Conservation (phyloP, 2,888 invertebrate species). For the Drosophila eohydei region DNA sequence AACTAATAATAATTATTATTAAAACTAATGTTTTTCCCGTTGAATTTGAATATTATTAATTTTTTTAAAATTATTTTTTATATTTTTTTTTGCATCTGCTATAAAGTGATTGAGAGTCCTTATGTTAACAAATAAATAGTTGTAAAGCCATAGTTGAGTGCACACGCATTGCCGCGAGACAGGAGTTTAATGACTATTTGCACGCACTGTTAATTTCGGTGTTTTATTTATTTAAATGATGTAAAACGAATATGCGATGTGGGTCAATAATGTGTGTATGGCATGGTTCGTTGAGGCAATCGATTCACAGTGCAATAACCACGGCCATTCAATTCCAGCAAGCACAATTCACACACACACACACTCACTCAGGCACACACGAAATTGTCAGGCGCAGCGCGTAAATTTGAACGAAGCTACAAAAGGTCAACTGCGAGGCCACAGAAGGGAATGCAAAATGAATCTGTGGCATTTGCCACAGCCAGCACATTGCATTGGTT, state of each 20-base stretch:
- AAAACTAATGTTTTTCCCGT: too few relatives aligned
- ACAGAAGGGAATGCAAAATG: slow-evolving; percentile 53
- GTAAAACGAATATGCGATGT: slow-evolving; percentile 58
- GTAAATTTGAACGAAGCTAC: slow-evolving; percentile 46
- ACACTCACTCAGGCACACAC: background rate
- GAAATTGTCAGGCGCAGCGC: slow-evolving; percentile 27
- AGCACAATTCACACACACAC: slow-evolving; percentile 30
- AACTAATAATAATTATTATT: too few relatives aligned
- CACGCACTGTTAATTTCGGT: slow-evolving; percentile 7
- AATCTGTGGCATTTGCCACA: slow-evolving; percentile 48
- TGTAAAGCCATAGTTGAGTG: background rate
- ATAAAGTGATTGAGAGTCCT: background rate
- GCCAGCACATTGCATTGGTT: slow-evolving; percentile 57
- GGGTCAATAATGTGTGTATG: slow-evolving; percentile 64
- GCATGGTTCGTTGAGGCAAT: slow-evolving; percentile 30
- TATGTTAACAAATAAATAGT: background rate
- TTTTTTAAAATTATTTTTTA: background rate
- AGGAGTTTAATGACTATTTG: slow-evolving; percentile 12
- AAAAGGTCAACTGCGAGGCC: slow-evolving; percentile 36
- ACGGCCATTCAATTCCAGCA: slow-evolving; percentile 31
- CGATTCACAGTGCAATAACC: slow-evolving; percentile 43
- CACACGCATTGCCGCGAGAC: background rate
- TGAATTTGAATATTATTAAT: background rate
- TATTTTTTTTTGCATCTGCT: too few relatives aligned
- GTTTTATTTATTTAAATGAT: slow-evolving; percentile 60